phyloP scores from a whole-genome alignment of 1,140 invertebrate genomes.

The Amyelois transitella region DNA sequence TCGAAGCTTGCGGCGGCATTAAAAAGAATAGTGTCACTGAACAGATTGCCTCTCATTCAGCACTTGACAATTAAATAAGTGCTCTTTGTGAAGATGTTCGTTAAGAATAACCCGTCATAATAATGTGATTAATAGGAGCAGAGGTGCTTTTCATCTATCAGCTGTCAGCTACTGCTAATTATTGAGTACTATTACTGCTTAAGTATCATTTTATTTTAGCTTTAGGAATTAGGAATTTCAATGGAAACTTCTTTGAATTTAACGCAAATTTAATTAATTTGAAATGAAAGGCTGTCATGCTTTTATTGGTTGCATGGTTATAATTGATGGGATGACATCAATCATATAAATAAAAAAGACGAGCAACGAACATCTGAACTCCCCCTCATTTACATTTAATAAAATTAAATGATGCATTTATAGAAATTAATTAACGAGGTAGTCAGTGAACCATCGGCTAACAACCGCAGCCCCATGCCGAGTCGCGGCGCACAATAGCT shows the following conservation, averaged over 20 bases:
- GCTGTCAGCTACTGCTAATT: conserved; percentile 66
- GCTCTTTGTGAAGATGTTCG: conserved; percentile 54
- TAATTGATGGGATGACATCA: conserved; percentile 28
- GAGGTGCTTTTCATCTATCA: conserved; percentile 57
- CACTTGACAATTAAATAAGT: conserved; percentile 72
- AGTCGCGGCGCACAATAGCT: conserved; percentile 25
- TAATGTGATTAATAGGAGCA: conserved; percentile 58
- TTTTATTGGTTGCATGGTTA: conserved; percentile 3
- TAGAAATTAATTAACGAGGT: conserved; percentile 71
- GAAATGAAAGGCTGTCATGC: not conserved
- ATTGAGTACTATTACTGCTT: conserved; percentile 36
- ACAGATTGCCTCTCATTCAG: conserved; percentile 69
- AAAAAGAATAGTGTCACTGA: conserved; percentile 70
- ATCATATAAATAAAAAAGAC: conserved; percentile 38
- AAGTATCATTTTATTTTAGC: conserved; percentile 19
- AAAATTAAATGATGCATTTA: conserved; percentile 74
- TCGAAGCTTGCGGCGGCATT: conserved; percentile 54
- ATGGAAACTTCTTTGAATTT: not conserved
- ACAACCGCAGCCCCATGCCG: conserved; percentile 38
- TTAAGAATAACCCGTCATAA: conserved; percentile 56
- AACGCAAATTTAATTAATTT: not conserved
- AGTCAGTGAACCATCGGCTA: conserved; percentile 61
- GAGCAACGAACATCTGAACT: conserved; percentile 33
- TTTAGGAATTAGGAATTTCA: conserved; percentile 5
- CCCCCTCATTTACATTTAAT: conserved; percentile 72